Evolutionary conservation across 1,140 invertebrate genomes (phyloP).

Genomic region (Zophobas morio): DNA sequence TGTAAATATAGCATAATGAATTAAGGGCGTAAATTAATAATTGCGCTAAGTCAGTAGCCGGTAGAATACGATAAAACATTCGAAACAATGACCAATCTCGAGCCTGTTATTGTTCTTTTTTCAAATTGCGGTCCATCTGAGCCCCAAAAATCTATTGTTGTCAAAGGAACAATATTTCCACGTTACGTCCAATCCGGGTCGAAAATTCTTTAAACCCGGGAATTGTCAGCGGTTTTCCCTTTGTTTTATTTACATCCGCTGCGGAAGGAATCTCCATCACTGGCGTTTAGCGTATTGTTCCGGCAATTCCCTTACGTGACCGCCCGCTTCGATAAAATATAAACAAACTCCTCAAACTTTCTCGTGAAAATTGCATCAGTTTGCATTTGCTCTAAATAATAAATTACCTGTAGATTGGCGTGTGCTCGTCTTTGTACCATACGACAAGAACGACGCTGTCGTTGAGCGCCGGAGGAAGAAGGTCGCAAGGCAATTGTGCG

Average conservation of each 20-base stretch:
- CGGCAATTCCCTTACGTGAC: slow-evolving; percentile 19
- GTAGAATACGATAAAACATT: background rate
- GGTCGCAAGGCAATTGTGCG: slow-evolving; percentile 77
- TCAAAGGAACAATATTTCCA: slow-evolving; percentile 10
- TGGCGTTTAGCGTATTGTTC: slow-evolving; percentile 28
- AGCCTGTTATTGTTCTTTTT: background rate
- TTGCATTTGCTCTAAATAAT: slow-evolving; percentile 20
- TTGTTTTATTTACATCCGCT: slow-evolving; percentile 27
- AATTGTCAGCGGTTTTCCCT: slow-evolving; percentile 27
- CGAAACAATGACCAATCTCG: background rate
- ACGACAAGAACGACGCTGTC: slow-evolving; percentile 77
- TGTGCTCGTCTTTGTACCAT: slow-evolving; percentile 78
- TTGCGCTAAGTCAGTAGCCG: background rate
- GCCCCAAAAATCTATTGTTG: slow-evolving; percentile 1
- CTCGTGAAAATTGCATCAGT: slow-evolving; percentile 39
- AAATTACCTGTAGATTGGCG: slow-evolving; percentile 76
- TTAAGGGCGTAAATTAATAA: background rate
- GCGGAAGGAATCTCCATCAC: slow-evolving; percentile 34
- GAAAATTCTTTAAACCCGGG: slow-evolving; percentile 9
- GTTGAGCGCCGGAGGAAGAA: slow-evolving; percentile 72
- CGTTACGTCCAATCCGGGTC: slow-evolving; percentile 6
- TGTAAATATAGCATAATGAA: too few species aligned
- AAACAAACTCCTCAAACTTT: slow-evolving; percentile 27
- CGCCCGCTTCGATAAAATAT: slow-evolving; percentile 21
- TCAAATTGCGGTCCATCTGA: background rate